Evolutionary conservation across 2,888 invertebrate species (phyloP).

Genomic region (Cosmia pyralina): DNA sequence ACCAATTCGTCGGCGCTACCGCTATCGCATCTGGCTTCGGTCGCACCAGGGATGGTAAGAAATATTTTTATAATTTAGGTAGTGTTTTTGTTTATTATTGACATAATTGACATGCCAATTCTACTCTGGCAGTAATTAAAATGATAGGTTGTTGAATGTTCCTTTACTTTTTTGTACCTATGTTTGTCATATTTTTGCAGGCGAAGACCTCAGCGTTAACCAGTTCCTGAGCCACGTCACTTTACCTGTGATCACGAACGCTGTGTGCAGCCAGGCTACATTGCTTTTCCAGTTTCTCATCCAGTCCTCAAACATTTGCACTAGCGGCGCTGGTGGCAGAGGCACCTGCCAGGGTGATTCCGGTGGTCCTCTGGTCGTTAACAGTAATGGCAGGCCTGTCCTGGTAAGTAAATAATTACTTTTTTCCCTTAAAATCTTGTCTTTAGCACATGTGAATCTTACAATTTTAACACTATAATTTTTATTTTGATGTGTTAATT

Average conservation of each 20-base stretch:
- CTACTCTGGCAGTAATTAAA: background rate
- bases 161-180: background rate
- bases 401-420: slow-evolving; percentile 64
- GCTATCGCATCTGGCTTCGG: slow-evolving; percentile 76
- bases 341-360: slow-evolving; percentile 79
- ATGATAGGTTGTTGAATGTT: background rate
- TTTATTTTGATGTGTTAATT: background rate
- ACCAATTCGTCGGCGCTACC: slow-evolving; percentile 63
- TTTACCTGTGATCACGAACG: slow-evolving; percentile 36
- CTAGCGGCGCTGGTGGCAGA: slow-evolving; percentile 65
- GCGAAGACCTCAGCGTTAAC: slow-evolving; percentile 17
- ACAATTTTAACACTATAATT: background rate
- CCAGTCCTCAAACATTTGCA: slow-evolving; percentile 73
- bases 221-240: slow-evolving; percentile 36
- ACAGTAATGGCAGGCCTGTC: slow-evolving; percentile 62
- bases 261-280: slow-evolving; percentile 32
- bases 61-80: background rate
- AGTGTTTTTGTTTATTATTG: background rate
- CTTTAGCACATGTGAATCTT: background rate
- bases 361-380: slow-evolving; percentile 78
- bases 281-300: slow-evolving; percentile 29
- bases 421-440: background rate
- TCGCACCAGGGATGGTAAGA: slow-evolving; percentile 63
- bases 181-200: background rate
- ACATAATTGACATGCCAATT: background rate